phyloP scores from a whole-genome alignment of 2,113 vertebrate species.

The Chloropsis hardwickii region DNA sequence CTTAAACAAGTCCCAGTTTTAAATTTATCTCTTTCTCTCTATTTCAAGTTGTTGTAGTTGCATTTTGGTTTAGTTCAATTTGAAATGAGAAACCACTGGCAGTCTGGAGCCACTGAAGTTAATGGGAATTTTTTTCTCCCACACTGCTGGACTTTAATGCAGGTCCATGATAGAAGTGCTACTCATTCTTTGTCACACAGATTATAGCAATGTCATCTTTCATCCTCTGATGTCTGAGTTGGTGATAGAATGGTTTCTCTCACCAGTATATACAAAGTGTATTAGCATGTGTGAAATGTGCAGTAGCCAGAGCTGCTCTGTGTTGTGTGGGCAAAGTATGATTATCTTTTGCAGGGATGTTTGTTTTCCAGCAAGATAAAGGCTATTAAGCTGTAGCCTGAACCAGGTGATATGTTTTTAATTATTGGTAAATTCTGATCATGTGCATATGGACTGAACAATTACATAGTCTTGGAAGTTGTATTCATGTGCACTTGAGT shows the following conservation, averaged over 20 bases:
- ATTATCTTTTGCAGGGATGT: background rate
- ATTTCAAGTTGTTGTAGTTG: background rate
- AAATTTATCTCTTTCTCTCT: background rate
- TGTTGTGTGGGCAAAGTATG: background rate
- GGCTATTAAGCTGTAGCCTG: background rate
- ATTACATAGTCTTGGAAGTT: background rate
- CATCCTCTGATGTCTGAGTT: background rate
- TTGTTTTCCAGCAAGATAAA: background rate
- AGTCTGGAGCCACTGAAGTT: background rate
- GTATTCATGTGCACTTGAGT: background rate
- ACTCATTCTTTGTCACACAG: background rate
- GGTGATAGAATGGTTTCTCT: background rate
- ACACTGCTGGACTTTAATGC: background rate
- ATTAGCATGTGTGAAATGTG: background rate
- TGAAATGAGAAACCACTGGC: background rate
- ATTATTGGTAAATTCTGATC: background rate
- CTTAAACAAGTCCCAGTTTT: no score
- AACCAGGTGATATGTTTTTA: background rate
- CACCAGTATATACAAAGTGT: background rate
- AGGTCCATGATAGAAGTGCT: background rate
- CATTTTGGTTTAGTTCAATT: background rate
- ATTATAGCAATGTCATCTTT: background rate
- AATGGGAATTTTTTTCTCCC: background rate
- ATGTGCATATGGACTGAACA: fast-evolving
- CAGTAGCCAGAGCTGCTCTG: background rate